Percentiles rank a stretch among this genome's conserved stretches.
These are phyloP conservation scores for Anguilla obscura DNA, from an alignment of 2,797 vertebrate genomes.

Conservation along the genomic window DNA sequence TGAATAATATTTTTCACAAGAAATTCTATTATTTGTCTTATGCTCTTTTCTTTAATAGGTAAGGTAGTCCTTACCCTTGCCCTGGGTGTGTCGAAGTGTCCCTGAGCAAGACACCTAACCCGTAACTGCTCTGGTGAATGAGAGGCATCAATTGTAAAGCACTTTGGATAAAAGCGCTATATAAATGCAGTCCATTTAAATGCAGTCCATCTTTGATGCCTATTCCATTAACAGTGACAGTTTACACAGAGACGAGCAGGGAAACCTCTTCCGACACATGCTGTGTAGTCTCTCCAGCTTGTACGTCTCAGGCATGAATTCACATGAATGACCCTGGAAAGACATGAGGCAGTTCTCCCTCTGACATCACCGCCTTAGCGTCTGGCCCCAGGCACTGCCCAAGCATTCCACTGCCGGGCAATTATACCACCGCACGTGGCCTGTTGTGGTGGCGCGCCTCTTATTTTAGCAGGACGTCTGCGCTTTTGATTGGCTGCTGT, in stretches of 20 bases:
- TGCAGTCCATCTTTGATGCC: background rate
- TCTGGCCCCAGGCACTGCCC: background rate
- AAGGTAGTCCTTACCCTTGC: background rate
- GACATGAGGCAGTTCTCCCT: background rate
- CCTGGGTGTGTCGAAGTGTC: too few relatives aligned
- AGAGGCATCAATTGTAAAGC: too few relatives aligned
- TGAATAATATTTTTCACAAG: background rate
- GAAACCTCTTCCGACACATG: background rate
- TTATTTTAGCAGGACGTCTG: slow-evolving; percentile 7
- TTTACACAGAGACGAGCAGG: background rate
- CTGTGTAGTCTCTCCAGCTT: background rate
- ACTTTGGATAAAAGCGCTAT: too few relatives aligned
- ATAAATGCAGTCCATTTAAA: too few relatives aligned
- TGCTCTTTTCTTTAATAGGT: background rate
- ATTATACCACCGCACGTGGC: background rate
- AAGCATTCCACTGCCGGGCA: background rate
- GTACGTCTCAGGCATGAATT: background rate
- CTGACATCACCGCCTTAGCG: slow-evolving; percentile 23
- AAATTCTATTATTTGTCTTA: background rate
- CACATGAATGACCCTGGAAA: slow-evolving; percentile 1
- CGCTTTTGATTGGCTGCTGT: slow-evolving; percentile 16
- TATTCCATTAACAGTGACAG: background rate
- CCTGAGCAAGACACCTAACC: too few relatives aligned
- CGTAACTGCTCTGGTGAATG: too few relatives aligned
- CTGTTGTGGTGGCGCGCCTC: background rate